These are phyloP conservation scores for Candoia aspera DNA, from an alignment of 2,113 vertebrate genomes.

Conservation along the genomic window DNA sequence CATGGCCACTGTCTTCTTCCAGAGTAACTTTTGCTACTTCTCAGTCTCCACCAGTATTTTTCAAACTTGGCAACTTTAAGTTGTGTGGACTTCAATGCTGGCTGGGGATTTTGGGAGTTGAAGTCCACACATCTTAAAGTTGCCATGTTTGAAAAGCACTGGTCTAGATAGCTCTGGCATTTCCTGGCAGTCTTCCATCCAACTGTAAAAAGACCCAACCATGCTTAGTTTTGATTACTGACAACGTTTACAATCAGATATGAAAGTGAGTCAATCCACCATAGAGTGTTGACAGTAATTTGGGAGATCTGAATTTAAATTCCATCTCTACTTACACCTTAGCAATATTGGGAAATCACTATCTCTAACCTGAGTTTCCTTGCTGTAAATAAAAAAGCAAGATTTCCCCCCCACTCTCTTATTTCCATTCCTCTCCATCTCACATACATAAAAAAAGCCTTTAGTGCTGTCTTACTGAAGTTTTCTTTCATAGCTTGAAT, in stretches of 20 bases:
- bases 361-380: background rate
- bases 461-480: background rate
- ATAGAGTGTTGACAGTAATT: background rate
- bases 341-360: background rate
- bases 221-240: background rate
- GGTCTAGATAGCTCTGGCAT: background rate
- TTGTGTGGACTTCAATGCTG: background rate
- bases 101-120: background rate
- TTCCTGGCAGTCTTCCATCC: background rate
- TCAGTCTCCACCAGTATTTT: background rate
- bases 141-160: background rate
- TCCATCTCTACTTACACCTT: background rate
- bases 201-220: background rate
- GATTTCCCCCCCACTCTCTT: background rate
- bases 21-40: background rate
- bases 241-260: background rate
- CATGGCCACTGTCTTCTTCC: background rate
- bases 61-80: background rate
- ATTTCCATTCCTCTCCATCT: background rate
- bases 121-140: background rate
- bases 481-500: background rate
- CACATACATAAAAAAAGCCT: background rate
- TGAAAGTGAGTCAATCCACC: background rate
- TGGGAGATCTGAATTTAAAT: background rate
- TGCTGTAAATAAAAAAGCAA: background rate